Conservation (phyloP, 2,113 vertebrate genomes). For the Rousettus leschenaultii region DNA sequence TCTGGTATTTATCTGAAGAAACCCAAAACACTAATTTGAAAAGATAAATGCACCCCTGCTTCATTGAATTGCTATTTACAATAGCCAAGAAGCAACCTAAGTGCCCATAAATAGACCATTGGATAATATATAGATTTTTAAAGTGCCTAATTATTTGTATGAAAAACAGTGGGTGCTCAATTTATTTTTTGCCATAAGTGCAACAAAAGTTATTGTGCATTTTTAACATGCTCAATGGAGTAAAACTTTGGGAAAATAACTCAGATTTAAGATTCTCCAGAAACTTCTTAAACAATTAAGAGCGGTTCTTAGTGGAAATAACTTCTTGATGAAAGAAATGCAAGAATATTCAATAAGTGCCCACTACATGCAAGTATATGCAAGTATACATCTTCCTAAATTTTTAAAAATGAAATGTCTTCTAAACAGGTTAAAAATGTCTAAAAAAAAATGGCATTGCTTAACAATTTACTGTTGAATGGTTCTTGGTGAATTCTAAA, state of each 20-base stretch:
- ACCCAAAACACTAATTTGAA: too few relatives aligned
- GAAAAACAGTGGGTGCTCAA: neutral
- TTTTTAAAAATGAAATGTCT: neutral
- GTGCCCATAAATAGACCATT: too few relatives aligned
- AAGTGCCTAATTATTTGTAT: neutral
- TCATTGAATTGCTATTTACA: too few relatives aligned
- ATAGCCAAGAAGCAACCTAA: too few relatives aligned
- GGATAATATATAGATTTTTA: neutral
- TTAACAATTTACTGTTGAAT: neutral
- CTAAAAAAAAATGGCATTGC: neutral
- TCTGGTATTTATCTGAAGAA: too few relatives aligned
- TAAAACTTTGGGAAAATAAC: neutral
- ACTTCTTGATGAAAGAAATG: slow-evolving; percentile 13
- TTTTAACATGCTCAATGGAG: neutral
- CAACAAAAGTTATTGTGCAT: neutral
- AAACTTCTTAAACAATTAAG: neutral
- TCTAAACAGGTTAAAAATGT: neutral
- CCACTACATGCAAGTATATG: accelerated
- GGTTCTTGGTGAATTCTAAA: neutral
- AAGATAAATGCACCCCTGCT: too few relatives aligned
- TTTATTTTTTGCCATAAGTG: neutral
- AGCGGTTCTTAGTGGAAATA: neutral
- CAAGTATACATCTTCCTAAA: neutral
- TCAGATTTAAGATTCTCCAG: neutral
- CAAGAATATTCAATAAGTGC: neutral